phyloP scores from a whole-genome alignment of 2,113 vertebrate genomes.

The Speoplatyrhinus poulsoni region DNA sequence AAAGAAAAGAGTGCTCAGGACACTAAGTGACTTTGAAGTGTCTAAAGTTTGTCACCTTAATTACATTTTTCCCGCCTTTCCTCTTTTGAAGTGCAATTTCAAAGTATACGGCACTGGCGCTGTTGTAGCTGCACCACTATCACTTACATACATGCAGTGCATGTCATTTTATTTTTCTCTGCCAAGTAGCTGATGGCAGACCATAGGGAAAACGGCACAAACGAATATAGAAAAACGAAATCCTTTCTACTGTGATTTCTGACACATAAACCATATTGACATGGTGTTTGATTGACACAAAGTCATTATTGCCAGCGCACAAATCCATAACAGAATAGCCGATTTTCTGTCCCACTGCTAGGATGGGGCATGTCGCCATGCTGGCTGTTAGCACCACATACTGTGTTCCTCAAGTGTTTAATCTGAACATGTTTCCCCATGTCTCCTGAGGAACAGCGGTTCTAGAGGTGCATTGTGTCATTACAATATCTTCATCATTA shows the following conservation, averaged over 20 bases:
- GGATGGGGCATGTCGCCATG: background rate
- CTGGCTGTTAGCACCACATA: constrained; percentile 54
- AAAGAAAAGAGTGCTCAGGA: constrained; percentile 29
- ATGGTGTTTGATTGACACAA: constrained; percentile 6
- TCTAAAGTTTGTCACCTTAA: background rate
- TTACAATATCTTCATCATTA: constrained; percentile 53
- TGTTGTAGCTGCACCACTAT: too few relatives aligned
- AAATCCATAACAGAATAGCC: constrained; percentile 7
- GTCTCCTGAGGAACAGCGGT: constrained; percentile 46
- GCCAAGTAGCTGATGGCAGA: background rate
- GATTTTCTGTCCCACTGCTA: constrained; percentile 18
- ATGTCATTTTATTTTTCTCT: too few relatives aligned
- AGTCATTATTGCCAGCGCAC: background rate
- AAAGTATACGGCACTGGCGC: background rate
- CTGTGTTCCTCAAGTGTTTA: constrained; percentile 22
- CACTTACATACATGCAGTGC: too few relatives aligned
- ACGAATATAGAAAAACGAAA: constrained; percentile 10
- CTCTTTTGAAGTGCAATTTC: constrained; percentile 3
- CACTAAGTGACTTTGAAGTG: constrained; percentile 5
- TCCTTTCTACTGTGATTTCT: constrained; percentile 9
- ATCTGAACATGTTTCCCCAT: constrained; percentile 34
- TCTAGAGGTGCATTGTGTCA: constrained; percentile 58
- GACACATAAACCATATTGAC: constrained; percentile 14
- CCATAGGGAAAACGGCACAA: background rate
- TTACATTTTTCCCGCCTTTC: background rate